Evolutionary conservation across 2,113 vertebrate species (phyloP), one percentile per base, ranked within the genome.

Genomic region (Stictonetta naevosa): DNA sequence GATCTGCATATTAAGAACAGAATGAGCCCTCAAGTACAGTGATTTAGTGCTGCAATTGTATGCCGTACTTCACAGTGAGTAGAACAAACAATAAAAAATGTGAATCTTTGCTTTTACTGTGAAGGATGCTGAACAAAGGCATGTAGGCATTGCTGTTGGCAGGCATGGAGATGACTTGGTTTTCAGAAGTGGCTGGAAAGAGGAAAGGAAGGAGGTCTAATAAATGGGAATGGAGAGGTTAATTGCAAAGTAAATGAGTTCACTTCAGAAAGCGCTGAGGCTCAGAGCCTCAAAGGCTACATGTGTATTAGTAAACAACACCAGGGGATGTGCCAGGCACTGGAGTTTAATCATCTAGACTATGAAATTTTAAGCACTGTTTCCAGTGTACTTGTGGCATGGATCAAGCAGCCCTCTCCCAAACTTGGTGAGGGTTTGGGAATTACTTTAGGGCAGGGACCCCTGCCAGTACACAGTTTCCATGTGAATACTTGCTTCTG

Each of bases 1-100:
- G 83, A 90, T 95, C 90, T 96, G 59, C 90, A 94, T 96, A 88
- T 94, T 93, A 77, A 86, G 79, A 81, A 67, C 63, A 58, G 64
- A 96, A 71, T 29, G 29, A 90, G 40, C 46, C 31, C 36, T 83
- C 75, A 83, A 88, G 78, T 87, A 67, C 17, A 25, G 42, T 83
- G 85, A 94, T 93, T 96, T 93, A 93, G 60, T 71, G 25, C 55
- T 13, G 23, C 72, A 81, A 2, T 66, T 59, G 55, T 90, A 67
- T 22, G 8, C 50, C 44, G 48, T 55, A 29, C 84, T 87, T 92
- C 78, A 28, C 48, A 46, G 55, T 11, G 44, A 72, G 67, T 53
- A 68, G 44, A 74, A 20, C 11, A 67, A 92, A 85, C 82, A 76
- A 44, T 60, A 71, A 53, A 53, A 76, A 92, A 33, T 16, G 25